A percentile compares a stretch with the other conserved stretches of the same genome.
These are phyloP conservation scores for Caenorhabditis afra DNA, from an alignment of 2,888 invertebrate genomes.

Conservation along the genomic window DNA sequence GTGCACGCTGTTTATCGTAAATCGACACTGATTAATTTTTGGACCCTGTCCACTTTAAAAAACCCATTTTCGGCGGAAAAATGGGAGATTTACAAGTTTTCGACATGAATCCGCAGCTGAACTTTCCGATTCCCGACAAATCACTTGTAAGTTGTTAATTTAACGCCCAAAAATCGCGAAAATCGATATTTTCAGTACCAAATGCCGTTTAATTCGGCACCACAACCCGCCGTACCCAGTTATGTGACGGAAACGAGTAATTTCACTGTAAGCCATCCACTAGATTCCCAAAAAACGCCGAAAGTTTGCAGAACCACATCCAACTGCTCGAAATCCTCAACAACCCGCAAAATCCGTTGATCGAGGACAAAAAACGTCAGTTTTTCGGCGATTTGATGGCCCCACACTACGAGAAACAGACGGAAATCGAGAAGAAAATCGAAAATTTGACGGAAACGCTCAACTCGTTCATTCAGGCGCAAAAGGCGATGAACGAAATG, in stretches of 20 bases:
- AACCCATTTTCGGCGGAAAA: constrained; percentile 2
- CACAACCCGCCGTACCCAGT: constrained; percentile 18
- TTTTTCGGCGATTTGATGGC: constrained; percentile 40
- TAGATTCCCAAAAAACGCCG: constrained; percentile 1
- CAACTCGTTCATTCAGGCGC: constrained; percentile 34
- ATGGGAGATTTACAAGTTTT: constrained; percentile 43
- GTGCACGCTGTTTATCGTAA: constrained; percentile 39
- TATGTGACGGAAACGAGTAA: constrained; percentile 31
- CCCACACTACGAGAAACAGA: constrained; percentile 56
- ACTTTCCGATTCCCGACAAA: constrained; percentile 47
- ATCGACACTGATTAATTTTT: constrained; percentile 15
- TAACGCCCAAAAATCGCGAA: background rate
- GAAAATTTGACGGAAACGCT: constrained; percentile 27
- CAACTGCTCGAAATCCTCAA: constrained; percentile 47
- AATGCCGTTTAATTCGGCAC: constrained; percentile 49
- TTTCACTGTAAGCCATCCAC: constrained; percentile 39
- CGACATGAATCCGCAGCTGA: constrained; percentile 36
- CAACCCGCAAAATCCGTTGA: constrained; percentile 29
- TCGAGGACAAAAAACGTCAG: constrained; percentile 34
- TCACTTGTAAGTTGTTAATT: constrained; percentile 35
- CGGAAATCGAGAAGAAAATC: constrained; percentile 44
- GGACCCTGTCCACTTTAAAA: background rate
- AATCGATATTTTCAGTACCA: constrained; percentile 46
- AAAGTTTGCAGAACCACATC: constrained; percentile 38
- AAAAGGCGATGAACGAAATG: constrained; percentile 44